These are phyloP conservation scores for Acanthacorydalis orientalis DNA, from an alignment of 2,888 invertebrate species.

Conservation along the genomic window DNA sequence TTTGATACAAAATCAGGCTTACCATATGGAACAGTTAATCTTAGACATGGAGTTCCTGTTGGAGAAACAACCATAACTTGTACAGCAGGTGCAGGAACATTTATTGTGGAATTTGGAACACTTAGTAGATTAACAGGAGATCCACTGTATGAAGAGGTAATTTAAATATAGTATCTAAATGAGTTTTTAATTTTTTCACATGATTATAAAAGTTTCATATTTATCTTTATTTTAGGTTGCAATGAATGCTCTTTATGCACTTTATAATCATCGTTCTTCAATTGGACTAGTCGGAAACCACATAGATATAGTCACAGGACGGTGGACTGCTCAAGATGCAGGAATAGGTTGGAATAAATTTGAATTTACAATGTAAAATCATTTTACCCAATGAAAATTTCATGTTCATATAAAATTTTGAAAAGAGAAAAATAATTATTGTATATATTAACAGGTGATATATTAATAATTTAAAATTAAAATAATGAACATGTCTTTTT, in stretches of 20 bases:
- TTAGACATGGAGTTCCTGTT: constrained; percentile 77
- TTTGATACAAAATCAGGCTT: constrained; percentile 85
- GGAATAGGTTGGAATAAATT: constrained; percentile 46
- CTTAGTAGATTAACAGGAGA: constrained; percentile 85
- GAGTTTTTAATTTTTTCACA: background rate
- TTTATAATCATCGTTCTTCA: constrained; percentile 73
- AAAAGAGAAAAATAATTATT: too few relatives aligned
- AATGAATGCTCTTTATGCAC: constrained; percentile 72
- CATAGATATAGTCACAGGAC: constrained; percentile 82
- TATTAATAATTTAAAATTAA: too few relatives aligned
- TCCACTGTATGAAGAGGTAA: constrained; percentile 80
- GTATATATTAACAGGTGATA: too few relatives aligned
- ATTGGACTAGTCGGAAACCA: constrained; percentile 93
- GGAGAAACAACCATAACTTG: constrained; percentile 95
- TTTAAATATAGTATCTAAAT: constrained; percentile 11
- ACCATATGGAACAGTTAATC: constrained; percentile 96
- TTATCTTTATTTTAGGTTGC: constrained; percentile 44
- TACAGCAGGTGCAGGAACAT: constrained; percentile 96
- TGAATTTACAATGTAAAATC: too few relatives aligned
- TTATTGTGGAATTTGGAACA: constrained; percentile 90
- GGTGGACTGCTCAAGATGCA: constrained; percentile 97
- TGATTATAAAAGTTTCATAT: background rate
- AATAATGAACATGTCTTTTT: too few relatives aligned
- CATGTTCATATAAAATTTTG: too few relatives aligned
- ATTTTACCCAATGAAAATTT: too few relatives aligned